Evolutionary conservation across 2,888 invertebrate genomes (phyloP).

Genomic region (Luffia ferchaultella): DNA sequence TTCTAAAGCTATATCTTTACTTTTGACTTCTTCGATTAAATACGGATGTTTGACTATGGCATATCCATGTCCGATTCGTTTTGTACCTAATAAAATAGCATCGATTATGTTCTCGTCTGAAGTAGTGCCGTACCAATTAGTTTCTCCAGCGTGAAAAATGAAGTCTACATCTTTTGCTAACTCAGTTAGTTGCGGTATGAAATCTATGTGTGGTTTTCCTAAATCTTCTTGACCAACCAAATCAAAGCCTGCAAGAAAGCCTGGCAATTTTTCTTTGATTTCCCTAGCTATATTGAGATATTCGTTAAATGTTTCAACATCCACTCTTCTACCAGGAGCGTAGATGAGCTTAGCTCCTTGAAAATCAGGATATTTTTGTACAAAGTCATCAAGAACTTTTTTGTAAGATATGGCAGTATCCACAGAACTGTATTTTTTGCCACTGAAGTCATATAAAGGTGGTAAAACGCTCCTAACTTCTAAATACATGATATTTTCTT

Average conservation of each 20-base stretch:
- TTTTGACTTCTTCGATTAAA: conserved; percentile 65
- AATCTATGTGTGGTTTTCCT: conserved; percentile 68
- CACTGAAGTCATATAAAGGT: conserved; percentile 71
- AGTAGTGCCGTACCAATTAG: conserved; percentile 73
- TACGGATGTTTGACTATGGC: conserved; percentile 77
- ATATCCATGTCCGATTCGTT: conserved; percentile 81
- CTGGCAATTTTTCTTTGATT: conserved; percentile 63
- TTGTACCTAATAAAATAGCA: conserved; percentile 74
- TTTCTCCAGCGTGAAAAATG: conserved; percentile 85
- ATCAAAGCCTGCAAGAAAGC: conserved; percentile 82
- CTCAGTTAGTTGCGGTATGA: conserved; percentile 58
- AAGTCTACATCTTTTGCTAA: conserved; percentile 63
- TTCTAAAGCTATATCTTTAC: conserved; percentile 71
- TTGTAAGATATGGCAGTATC: conserved; percentile 67
- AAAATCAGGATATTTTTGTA: conserved; percentile 68
- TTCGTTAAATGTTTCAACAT: conserved; percentile 35
- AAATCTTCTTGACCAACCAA: conserved; percentile 83
- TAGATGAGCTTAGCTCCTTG: conserved; percentile 75
- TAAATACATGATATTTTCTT: conserved; percentile 75
- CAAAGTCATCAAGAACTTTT: conserved; percentile 63
- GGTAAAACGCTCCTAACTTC: conserved; percentile 73
- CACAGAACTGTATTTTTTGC: conserved; percentile 54
- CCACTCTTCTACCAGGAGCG: conserved; percentile 65
- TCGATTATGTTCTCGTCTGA: conserved; percentile 80
- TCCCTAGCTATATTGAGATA: conserved; percentile 50